Conservation (phyloP, 2,113 vertebrate genomes). For the Bombycilla garrulus region DNA sequence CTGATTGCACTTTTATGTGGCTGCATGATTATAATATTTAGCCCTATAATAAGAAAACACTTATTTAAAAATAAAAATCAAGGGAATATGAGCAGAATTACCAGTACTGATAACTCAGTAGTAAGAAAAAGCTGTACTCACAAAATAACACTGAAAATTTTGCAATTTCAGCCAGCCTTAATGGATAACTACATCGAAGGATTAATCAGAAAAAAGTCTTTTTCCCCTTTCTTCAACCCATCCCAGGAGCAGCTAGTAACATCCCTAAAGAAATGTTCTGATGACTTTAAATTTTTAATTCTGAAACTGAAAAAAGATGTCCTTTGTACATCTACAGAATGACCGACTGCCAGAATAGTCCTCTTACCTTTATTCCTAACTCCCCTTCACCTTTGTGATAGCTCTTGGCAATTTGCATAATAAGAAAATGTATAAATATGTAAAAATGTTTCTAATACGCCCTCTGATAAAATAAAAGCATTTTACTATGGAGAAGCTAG, state of each 20-base stretch:
- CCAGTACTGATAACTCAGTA: not conserved
- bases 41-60: not conserved
- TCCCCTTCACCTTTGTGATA: constrained; percentile 63
- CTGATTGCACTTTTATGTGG: not conserved
- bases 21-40: not conserved
- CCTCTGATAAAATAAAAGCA: constrained; percentile 64
- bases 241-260: not conserved
- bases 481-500: constrained; percentile 35
- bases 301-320: not conserved
- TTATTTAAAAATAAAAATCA: not conserved
- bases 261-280: not conserved
- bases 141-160: not conserved
- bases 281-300: constrained; percentile 2
- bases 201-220: not conserved
- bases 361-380: constrained; percentile 50
- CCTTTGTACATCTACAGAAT: constrained; percentile 3
- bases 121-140: not conserved
- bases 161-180: not conserved
- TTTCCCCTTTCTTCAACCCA: not conserved
- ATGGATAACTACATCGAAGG: not conserved
- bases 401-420: constrained; percentile 53
- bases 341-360: not conserved
- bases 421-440: constrained; percentile 66
- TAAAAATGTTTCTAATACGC: constrained; percentile 66
- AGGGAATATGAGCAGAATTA: not conserved